Base-by-base conservation (phyloP, 2,797 vertebrate genomes). In the Ispidina lecontei region DNA sequence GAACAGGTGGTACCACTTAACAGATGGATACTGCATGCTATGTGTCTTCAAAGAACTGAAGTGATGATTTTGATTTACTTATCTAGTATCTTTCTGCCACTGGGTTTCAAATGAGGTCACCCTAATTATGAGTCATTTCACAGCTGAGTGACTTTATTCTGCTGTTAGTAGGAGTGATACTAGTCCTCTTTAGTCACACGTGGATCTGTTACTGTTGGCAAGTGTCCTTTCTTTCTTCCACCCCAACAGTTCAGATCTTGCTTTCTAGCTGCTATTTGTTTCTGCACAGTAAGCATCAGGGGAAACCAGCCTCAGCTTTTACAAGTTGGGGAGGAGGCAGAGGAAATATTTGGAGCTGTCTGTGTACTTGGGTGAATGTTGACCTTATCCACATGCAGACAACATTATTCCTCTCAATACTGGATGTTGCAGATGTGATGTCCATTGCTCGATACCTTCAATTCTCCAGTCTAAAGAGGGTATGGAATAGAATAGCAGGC, bases 81-180 rank as follows among this genome's bases (percentile, higher is more conserved):
- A 59, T 72, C 73, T 89, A 65, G 39, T 91, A 18, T 87, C 89
- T 91, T 84, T n/a, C 79, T 90, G 28, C 84, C 89, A 67, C 83
- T 85, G 73, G 59, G 69, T 74, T 91, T 96, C 84, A 70, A 91
- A 94, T 75, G 59, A 92, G 87, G 92, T 91, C 67, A 78, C 94
- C 49, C 67, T 95, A 89, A 91, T 96, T 94, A 94, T 83, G 84
- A 93, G 73, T 91, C 23, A 86, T 92, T 95, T 95, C 90, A 88
- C 87, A 92, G 87, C 71, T 90, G 80, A 94, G 33, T 86, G 80
- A 64, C 56, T 92, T 91, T 88, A 92, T 95, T 92, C 76, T 90
- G 56, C 89, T 87, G 14, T 85, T 71, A 89, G 29, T 67, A 52
- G 81, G 89, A 87, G 59, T 78, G 52, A 84, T 59, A 86, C 67